Evolutionary conservation across 1,140 invertebrate genomes (phyloP), one percentile per base, ranked within the genome.

Genomic region (Achatina immaculata): DNA sequence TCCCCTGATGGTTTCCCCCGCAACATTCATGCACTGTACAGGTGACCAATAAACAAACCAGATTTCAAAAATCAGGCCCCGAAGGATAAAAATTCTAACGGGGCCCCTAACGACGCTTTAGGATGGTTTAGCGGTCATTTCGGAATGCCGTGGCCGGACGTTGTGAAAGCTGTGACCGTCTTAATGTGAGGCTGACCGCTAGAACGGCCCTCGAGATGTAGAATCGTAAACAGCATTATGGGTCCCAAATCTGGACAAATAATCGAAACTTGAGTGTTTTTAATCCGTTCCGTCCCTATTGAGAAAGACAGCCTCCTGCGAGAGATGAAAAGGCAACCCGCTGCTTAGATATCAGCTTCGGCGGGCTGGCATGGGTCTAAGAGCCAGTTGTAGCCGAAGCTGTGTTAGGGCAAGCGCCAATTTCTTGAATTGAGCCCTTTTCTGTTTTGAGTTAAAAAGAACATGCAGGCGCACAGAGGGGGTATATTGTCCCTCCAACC

Each of bases 41-140:
- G 58, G 58, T 62, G 58, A 62, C 58, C n/a, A 62, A 62, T 62
- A 62, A 62, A 62, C 28, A 62, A 62, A 62, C n/a, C 58, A 62
- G 31, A 31, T 62, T 62, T 62, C 58, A 62, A 62, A 62, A 62
- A 62, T 62, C n/a, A 62, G 28, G 58, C 58, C 58, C 6, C 6
- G n/a, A 62, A 28, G 31, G 58, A 62, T 62, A 28, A 62, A 62
- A 62, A 31, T 62, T 6, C 6, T 3, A 4, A 34, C 19, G n/a
- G 16, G 31, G 58, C 28, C n/a, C n/a, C 58, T 62, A 62, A 62
- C 58, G 58, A 62, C 58, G 31, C n/a, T 4, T 62, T 62, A 31
- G 58, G 58, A 34, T 31, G 58, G n/a, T 62, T 62, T 62, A 62
- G 58, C 31, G 58, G 58, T 62, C 16, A 62, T 62, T 31, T 62